These are phyloP conservation scores for Crypturellus tataupa DNA, from an alignment of 2,797 vertebrate species.

Conservation along the genomic window DNA sequence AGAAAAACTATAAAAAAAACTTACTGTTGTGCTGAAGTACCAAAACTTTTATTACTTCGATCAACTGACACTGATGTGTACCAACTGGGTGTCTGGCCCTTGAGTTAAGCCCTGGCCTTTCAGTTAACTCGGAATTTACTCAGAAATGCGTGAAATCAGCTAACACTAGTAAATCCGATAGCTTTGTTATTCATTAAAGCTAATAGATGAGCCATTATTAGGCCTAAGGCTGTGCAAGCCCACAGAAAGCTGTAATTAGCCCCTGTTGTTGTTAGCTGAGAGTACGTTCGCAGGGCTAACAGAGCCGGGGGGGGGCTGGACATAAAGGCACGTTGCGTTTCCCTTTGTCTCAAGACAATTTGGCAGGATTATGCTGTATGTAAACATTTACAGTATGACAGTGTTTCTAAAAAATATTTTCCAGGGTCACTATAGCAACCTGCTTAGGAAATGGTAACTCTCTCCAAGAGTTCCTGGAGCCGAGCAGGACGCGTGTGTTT, in stretches of 20 bases:
- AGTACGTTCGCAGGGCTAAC: background rate
- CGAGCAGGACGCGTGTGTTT: fast-evolving
- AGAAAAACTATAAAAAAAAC: background rate
- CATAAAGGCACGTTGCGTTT: constrained; percentile 42
- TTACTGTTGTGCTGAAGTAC: background rate
- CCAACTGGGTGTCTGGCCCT: constrained; percentile 5
- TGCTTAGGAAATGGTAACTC: constrained; percentile 56
- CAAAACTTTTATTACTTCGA: constrained; percentile 12
- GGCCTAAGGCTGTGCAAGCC: background rate
- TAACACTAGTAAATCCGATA: constrained; percentile 40
- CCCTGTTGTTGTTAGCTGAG: background rate
- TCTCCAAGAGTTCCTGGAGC: constrained; percentile 2
- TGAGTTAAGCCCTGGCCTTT: constrained; percentile 1
- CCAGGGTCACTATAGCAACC: constrained; percentile 63
- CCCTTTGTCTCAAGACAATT: constrained; percentile 66
- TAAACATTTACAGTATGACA: constrained; percentile 72
- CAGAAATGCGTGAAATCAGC: constrained; percentile 64
- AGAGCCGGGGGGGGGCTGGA: constrained; percentile 4
- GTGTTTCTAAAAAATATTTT: constrained; percentile 58
- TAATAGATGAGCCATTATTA: constrained; percentile 72
- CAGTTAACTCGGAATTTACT: constrained; percentile 49
- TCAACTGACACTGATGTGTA: constrained; percentile 23
- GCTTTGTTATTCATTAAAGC: constrained; percentile 70
- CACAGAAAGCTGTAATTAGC: constrained; percentile 25
- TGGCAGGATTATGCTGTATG: constrained; percentile 60